phyloP scores from a whole-genome alignment of 2,797 vertebrate genomes.

The Tapera naevia region DNA sequence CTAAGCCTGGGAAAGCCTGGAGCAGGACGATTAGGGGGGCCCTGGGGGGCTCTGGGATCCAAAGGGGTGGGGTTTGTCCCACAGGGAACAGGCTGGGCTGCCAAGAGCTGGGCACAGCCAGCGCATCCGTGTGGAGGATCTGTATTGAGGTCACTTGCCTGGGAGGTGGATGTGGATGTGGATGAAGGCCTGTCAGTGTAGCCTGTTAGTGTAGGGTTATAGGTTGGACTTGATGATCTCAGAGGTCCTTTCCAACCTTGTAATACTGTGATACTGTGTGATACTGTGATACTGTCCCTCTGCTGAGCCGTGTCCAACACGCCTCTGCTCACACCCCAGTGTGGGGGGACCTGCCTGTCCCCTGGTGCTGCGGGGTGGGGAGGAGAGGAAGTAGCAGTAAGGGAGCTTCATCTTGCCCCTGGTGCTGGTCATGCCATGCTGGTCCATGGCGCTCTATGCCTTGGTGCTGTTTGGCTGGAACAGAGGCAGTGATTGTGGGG shows the following conservation, averaged over 20 bases:
- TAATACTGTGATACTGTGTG: no score
- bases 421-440: not conserved
- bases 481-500: rapidly evolving
- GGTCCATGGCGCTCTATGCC: not conserved
- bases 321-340: not conserved
- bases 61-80: not conserved
- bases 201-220: no score
- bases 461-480: not conserved
- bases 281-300: no score
- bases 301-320: not conserved
- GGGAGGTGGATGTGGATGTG: not conserved
- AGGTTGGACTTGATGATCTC: no score
- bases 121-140: not conserved
- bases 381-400: no score
- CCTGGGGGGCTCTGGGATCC: not conserved
- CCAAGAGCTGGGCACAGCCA: not conserved
- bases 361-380: rapidly evolving
- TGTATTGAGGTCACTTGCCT: rapidly evolving
- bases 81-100: not conserved
- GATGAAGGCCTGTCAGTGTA: no score
- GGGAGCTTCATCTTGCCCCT: not conserved
- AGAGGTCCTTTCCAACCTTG: no score
- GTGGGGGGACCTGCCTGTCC: not conserved
- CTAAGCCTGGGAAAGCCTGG: slow-evolving; percentile 25
- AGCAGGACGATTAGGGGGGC: not conserved